These are phyloP conservation scores for Beris morrisii DNA, from an alignment of 2,888 invertebrate genomes.

Conservation along the genomic window DNA sequence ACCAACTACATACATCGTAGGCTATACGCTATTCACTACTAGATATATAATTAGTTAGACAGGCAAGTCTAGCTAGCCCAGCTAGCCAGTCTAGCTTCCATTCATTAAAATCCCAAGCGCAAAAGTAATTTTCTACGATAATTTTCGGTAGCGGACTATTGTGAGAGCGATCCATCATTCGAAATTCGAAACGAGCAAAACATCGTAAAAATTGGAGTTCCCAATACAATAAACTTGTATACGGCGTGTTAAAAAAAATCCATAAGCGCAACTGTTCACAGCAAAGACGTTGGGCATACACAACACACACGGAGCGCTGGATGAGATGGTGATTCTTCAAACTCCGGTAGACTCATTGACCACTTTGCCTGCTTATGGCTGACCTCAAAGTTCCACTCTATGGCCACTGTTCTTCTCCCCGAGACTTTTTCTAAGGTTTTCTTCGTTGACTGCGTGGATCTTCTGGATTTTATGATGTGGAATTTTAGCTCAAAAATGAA, in stretches of 20 bases:
- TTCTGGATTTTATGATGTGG: not conserved
- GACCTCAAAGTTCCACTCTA: conserved; percentile 3
- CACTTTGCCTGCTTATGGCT: not conserved
- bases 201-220: conserved; percentile 19
- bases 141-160: conserved; percentile 33
- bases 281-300: not conserved
- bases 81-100: not conserved
- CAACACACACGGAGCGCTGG: not conserved
- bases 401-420: conserved; percentile 7
- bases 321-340: not conserved
- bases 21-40: too few species aligned
- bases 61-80: too few species aligned
- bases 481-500: not conserved
- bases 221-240: conserved; percentile 5
- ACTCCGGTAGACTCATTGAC: not conserved
- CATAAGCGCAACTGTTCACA: conserved; percentile 14
- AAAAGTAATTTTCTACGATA: conserved; percentile 35
- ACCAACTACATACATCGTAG: too few species aligned
- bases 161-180: conserved; percentile 27
- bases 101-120: conserved; percentile 30
- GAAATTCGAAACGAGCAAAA: conserved; percentile 10
- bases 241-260: not conserved
- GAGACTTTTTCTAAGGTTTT: not conserved
- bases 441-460: not conserved
- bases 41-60: too few species aligned